Conservation (phyloP, 2,888 invertebrate species). For the Diploptera punctata region DNA sequence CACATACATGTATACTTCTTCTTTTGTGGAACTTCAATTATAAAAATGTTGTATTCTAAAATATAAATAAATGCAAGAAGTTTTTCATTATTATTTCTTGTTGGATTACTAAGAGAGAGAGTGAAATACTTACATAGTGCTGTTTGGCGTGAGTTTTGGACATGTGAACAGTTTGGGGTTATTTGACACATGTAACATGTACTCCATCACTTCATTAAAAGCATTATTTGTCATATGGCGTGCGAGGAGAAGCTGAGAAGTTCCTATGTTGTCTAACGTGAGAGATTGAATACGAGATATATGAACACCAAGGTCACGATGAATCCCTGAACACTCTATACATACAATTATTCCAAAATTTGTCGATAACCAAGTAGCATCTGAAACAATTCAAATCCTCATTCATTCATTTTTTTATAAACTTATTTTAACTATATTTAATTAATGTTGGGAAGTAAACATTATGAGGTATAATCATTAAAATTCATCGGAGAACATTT, state of each 20-base stretch:
- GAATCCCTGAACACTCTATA: slow-evolving; percentile 98
- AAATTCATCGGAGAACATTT: too few relatives aligned
- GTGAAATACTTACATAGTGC: slow-evolving; percentile 80
- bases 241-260: slow-evolving; percentile 91
- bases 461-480: too few relatives aligned
- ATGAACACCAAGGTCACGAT: slow-evolving; percentile 95
- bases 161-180: slow-evolving; percentile 76
- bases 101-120: not conserved
- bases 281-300: slow-evolving; percentile 93
- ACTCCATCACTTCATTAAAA: slow-evolving; percentile 97
- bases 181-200: slow-evolving; percentile 83
- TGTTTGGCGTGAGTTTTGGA: slow-evolving; percentile 84
- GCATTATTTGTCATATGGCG: slow-evolving; percentile 92
- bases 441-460: too few relatives aligned
- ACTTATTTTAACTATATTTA: too few relatives aligned
- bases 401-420: too few relatives aligned
- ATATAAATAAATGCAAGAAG: too few relatives aligned
- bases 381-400: too few relatives aligned
- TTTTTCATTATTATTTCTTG: too few relatives aligned
- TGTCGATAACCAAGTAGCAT: slow-evolving; percentile 95
- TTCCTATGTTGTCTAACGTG: slow-evolving; percentile 85
- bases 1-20: too few relatives aligned
- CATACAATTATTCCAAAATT: slow-evolving; percentile 97
- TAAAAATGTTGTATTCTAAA: too few relatives aligned
- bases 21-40: too few relatives aligned